phyloP scores from a whole-genome alignment of 2,797 vertebrate species.

The Remorina albescens region DNA sequence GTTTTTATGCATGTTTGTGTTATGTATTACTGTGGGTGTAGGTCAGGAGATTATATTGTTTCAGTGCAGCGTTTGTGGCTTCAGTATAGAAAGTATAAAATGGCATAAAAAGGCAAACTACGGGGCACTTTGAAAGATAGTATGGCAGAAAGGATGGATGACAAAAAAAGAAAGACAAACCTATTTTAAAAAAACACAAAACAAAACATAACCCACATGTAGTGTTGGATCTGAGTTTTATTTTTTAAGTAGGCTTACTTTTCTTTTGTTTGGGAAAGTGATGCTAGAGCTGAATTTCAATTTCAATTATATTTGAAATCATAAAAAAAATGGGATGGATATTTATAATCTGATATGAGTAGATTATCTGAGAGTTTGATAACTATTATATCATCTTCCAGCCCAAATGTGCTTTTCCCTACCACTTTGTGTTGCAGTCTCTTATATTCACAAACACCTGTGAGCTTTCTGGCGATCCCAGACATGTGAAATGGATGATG shows the following conservation, averaged over 20 bases:
- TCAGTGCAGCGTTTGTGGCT: slow-evolving; percentile 11
- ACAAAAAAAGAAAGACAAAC: slow-evolving; percentile 15
- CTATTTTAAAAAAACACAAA: not conserved
- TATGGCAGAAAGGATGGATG: slow-evolving; percentile 1
- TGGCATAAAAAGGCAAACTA: slow-evolving; percentile 21
- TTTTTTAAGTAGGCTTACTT: not conserved
- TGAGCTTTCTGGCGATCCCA: not conserved
- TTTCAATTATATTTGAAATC: not conserved
- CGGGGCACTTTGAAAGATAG: slow-evolving; percentile 16
- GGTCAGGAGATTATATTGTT: slow-evolving; percentile 26
- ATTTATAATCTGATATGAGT: not conserved
- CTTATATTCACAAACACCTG: not conserved
- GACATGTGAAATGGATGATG: not conserved
- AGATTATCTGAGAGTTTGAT: not conserved
- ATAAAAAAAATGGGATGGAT: not conserved
- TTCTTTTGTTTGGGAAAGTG: not conserved
- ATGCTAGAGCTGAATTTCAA: not conserved
- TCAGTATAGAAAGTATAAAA: slow-evolving; percentile 5
- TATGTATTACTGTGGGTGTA: slow-evolving; percentile 37
- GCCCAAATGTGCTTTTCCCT: not conserved
- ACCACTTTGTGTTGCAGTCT: not conserved
- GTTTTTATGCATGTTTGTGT: slow-evolving; percentile 28
- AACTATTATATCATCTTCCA: not conserved
- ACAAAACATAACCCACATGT: no score
- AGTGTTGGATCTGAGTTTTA: no score